Evolutionary conservation across 2,888 invertebrate species (phyloP), one percentile per base, ranked within the genome.

Genomic region (Allygus modestus): DNA sequence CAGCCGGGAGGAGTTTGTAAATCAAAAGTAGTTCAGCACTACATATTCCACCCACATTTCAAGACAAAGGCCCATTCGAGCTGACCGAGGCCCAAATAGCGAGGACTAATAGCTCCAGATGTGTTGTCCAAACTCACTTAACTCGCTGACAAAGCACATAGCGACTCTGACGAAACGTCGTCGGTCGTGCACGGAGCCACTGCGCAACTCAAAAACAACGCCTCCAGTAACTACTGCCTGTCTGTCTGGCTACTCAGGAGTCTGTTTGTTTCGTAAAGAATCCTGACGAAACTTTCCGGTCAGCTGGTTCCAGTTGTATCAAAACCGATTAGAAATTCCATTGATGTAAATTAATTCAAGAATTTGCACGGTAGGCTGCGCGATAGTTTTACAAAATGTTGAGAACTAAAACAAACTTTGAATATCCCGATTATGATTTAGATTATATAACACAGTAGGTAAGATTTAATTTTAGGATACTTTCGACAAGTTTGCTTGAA

Each of bases 81-180:
- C 65, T 65, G 65, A 65, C 65, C 65, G 65, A 65, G 65, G 65
- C 31, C 65, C 65, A 31, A 65, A 65, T 65, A 65, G 65, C 65
- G 65, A 0, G 7, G 65, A 15, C 65, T 65, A 65, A 65, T 65
- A 65, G 65, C 65, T 2, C 65, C 65, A 65, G 65, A 65, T 65
- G 65, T 65, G 65, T 65, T 65, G 65, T 65, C 65, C 65, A 65
- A 65, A 65, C 65, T 65, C 65, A 65, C 65, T 65, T 65, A 65
- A 65, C 65, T 31, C 65, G 65, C 65, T 65, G 65, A 65, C 65
- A 65, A 65, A 65, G 65, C 65, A 65, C 65, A 65, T 65, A 65
- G 65, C 65, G 28, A 65, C 28, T 2, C 65, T 65, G 65, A 15
- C 65, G 65, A 65, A 65, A 65, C 65, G 65, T 65, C 65, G 65